Base-by-base conservation (phyloP, 2,888 invertebrate species). In the Tyria jacobaeae region DNA sequence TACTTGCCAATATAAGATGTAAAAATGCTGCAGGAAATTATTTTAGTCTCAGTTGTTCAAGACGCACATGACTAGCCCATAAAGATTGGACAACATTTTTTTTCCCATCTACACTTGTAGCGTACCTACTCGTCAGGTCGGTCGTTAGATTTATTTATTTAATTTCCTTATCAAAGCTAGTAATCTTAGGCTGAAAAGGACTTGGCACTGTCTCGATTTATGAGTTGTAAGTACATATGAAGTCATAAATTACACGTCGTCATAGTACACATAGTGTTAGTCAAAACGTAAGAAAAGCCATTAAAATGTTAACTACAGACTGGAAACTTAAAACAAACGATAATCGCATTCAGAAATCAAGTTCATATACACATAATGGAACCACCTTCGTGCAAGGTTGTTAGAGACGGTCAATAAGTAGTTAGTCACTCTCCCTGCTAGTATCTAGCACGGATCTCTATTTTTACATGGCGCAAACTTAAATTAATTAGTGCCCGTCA, bases 401-500 rank as follows among this genome's bases (percentile, higher is more conserved):
- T 62, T 54, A 53, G 59, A 63, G 56, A 74, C 62, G 65, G 66
- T 69, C 62, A 70, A 66, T 68, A 67, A 63, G 70, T 57, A 65
- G 70, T 65, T 70, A 70, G 41, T 70, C 67, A 72, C 75, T 78
- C 75, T 78, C 76, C 69, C 72, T 72, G 58, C 68, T 70, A 62
- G 68, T 70, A 76, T 76, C 78, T 75, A 75, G 79, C 79, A 81
- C 79, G 78, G 81, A 84, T 82, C 80, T 85, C 84, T 84, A 86
- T 87, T 89, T 88, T 88, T 88, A 86, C 83, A 80, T 80, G 81
- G 73, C 81, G 83, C 84, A 81, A 85, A 88, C 83, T 88, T 85
- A 89, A 90, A 92, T 91, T 93, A 93, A 93, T 93, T 92, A 92
- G 91, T 90, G 85, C 79, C 85, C 87, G 89, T 89, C 90, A 85